Percentiles rank a stretch among this genome's conserved stretches.
These are phyloP conservation scores for Polyergus mexicanus DNA, from an alignment of 1,140 invertebrate genomes.

Conservation along the genomic window DNA sequence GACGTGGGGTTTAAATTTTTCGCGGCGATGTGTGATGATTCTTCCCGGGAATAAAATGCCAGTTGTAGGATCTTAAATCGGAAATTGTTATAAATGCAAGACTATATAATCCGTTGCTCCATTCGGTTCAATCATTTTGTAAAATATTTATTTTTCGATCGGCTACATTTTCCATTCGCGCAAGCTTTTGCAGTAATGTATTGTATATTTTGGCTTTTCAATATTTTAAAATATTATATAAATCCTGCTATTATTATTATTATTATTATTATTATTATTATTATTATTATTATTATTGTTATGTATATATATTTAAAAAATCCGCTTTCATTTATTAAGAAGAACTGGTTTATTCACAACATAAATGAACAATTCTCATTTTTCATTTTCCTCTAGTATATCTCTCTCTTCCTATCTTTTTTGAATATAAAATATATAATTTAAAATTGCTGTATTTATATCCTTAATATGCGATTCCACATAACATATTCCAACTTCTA, in stretches of 20 bases:
- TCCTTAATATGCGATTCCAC: neutral
- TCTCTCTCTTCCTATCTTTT: neutral
- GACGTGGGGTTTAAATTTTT: conserved; percentile 15
- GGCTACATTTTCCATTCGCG: neutral
- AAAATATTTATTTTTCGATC: neutral
- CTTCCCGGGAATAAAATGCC: neutral
- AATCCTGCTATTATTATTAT: neutral
- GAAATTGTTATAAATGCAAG: conserved; percentile 2
- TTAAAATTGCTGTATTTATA: neutral
- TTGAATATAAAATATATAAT: neutral
- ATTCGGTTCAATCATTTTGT: neutral
- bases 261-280: too few species aligned
- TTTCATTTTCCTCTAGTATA: neutral
- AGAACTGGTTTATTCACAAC: neutral
- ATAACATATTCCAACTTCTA: neutral
- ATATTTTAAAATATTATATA: neutral
- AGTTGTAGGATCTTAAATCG: neutral
- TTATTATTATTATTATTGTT: too few species aligned
- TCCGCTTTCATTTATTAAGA: neutral
- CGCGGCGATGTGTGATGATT: neutral
- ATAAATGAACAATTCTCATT: neutral
- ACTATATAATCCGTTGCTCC: neutral
- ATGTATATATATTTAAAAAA: neutral
- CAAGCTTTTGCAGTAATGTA: neutral
- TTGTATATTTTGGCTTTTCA: conserved; percentile 1